Conservation (phyloP, 2,888 invertebrate genomes). For the Agonopterix subpropinquella region DNA sequence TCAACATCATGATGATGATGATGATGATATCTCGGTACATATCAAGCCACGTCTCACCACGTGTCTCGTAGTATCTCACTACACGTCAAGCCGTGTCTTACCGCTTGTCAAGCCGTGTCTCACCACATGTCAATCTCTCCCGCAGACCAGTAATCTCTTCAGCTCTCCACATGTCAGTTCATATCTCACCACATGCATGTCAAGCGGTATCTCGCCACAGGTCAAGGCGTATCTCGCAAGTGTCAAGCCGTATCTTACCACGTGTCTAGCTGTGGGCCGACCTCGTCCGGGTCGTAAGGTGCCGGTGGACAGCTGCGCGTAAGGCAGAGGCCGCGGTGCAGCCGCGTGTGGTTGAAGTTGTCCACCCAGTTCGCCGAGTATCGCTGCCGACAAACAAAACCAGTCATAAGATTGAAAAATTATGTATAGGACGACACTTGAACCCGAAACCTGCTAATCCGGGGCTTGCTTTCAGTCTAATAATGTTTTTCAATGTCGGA, state of each 20-base stretch:
- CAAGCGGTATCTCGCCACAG: too few relatives aligned
- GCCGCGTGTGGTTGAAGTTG: constrained; percentile 61
- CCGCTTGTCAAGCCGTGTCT: constrained; percentile 8
- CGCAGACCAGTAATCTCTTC: too few relatives aligned
- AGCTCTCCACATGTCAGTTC: too few relatives aligned
- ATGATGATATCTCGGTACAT: too few relatives aligned
- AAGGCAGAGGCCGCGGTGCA: constrained; percentile 60
- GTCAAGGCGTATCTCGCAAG: not conserved
- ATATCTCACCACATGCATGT: too few relatives aligned
- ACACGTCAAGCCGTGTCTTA: constrained; percentile 8
- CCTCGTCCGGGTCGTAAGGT: constrained; percentile 11
- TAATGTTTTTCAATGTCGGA: too few relatives aligned
- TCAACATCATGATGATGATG: too few relatives aligned
- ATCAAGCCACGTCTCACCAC: not conserved
- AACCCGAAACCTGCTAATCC: too few relatives aligned
- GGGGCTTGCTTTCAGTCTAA: too few relatives aligned
- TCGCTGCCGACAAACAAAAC: constrained; percentile 25
- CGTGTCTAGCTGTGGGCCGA: constrained; percentile 8
- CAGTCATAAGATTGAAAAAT: too few relatives aligned
- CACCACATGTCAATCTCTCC: not conserved
- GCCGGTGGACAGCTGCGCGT: constrained; percentile 29
- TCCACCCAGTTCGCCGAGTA: constrained; percentile 60
- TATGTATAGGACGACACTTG: too few relatives aligned
- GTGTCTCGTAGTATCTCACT: not conserved
- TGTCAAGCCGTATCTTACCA: constrained; percentile 16